Conservation (phyloP, 2,888 invertebrate genomes). For the Agonopterix alstromeriana region DNA sequence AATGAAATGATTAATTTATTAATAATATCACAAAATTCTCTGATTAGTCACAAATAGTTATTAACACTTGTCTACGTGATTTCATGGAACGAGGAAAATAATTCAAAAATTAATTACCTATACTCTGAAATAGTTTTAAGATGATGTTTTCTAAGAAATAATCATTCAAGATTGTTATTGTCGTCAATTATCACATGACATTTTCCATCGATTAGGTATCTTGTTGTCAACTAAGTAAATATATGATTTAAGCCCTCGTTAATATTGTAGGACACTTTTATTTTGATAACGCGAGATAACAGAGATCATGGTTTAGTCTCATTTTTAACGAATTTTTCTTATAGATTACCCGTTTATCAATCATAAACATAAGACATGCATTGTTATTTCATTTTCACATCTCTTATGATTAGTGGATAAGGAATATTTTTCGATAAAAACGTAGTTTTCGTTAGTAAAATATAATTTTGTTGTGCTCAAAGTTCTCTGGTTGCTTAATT, state of each 20-base stretch:
- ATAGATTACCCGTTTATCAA: conserved; percentile 40
- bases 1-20: conserved; percentile 23
- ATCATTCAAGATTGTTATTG: background rate
- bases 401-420: conserved; percentile 23
- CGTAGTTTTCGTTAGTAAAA: conserved; percentile 24
- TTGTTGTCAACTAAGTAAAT: conserved; percentile 54
- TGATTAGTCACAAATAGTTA: too few relatives aligned
- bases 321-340: conserved; percentile 67
- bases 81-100: too few relatives aligned
- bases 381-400: conserved; percentile 6
- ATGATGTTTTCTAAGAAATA: too few relatives aligned
- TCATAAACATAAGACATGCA: conserved; percentile 15
- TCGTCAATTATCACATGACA: conserved; percentile 24
- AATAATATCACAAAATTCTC: background rate
- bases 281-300: conserved; percentile 63
- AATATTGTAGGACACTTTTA: conserved; percentile 47
- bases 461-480: conserved; percentile 49
- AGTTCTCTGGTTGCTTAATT: conserved; percentile 70
- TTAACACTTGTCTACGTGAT: too few relatives aligned
- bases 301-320: conserved; percentile 72
- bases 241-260: conserved; percentile 53
- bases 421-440: conserved; percentile 28
- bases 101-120: too few relatives aligned
- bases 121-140: too few relatives aligned
- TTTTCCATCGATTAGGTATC: conserved; percentile 41